phyloP scores from a whole-genome alignment of 2,113 vertebrate genomes.

The Phalacrocorax brasilianus region DNA sequence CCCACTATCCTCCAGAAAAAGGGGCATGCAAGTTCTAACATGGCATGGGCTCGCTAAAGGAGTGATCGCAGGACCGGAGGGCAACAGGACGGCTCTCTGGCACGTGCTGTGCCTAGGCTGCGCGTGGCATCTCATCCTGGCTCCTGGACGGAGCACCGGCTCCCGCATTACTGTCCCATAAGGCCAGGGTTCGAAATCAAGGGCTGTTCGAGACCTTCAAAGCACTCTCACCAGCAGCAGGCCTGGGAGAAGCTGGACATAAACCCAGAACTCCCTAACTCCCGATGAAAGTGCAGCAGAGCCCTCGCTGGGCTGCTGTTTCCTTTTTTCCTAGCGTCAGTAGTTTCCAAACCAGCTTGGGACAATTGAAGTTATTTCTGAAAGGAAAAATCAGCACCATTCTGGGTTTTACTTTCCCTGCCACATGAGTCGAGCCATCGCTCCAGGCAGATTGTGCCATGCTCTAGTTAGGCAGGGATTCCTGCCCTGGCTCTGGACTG shows the following conservation, averaged over 20 bases:
- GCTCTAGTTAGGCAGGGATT: neutral
- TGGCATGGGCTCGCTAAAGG: accelerated
- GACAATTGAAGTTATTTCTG: neutral
- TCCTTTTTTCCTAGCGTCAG: neutral
- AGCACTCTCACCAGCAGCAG: neutral
- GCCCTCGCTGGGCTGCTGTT: neutral
- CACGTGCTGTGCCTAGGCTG: accelerated
- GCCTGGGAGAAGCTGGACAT: neutral
- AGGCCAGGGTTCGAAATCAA: accelerated
- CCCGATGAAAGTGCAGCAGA: neutral
- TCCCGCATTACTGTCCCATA: accelerated
- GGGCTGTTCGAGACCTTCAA: neutral
- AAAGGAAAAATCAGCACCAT: neutral
- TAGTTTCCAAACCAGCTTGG: neutral
- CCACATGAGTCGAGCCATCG: accelerated
- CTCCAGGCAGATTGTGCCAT: accelerated
- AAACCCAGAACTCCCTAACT: neutral
- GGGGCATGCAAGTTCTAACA: neutral
- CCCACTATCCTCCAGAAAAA: neutral
- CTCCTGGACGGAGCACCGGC: neutral
- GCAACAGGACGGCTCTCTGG: neutral
- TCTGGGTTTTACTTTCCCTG: neutral
- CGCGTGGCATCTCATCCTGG: accelerated
- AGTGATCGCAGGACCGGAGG: accelerated
- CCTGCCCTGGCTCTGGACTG: neutral